These are phyloP conservation scores for Cydia amplana DNA, from an alignment of 1,140 invertebrate genomes.

Conservation along the genomic window DNA sequence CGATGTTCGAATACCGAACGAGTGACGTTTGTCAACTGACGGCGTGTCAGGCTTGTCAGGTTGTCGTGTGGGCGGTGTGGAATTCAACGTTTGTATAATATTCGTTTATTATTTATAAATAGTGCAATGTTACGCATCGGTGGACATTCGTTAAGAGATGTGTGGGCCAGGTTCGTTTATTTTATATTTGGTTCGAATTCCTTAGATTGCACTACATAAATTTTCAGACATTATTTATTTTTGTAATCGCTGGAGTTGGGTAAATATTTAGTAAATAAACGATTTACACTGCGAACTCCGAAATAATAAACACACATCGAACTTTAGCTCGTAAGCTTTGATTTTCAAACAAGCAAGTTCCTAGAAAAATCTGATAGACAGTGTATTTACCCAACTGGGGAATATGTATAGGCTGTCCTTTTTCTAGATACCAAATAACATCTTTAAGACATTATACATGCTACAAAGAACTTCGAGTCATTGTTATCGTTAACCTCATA, in stretches of 20 bases:
- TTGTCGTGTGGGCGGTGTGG: conserved; percentile 18
- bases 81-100: conserved; percentile 21
- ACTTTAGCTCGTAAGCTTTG: no score
- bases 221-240: no score
- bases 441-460: neutral
- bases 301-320: no score
- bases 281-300: no score
- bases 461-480: conserved; percentile 3
- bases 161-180: conserved; percentile 24
- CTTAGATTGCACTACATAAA: neutral
- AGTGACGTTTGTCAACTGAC: conserved; percentile 25
- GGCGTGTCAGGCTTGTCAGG: conserved; percentile 10
- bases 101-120: conserved; percentile 23
- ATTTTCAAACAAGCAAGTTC: neutral
- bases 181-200: conserved; percentile 17
- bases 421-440: neutral
- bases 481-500: neutral
- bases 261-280: no score
- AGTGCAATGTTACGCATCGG: conserved; percentile 33
- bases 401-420: neutral
- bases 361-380: no score
- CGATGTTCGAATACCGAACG: conserved; percentile 31
- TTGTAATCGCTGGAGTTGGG: no score
- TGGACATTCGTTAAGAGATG: conserved; percentile 19
- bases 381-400: no score